Conservation (phyloP, 2,113 vertebrate genomes). For the Notarius lentiginosus region DNA sequence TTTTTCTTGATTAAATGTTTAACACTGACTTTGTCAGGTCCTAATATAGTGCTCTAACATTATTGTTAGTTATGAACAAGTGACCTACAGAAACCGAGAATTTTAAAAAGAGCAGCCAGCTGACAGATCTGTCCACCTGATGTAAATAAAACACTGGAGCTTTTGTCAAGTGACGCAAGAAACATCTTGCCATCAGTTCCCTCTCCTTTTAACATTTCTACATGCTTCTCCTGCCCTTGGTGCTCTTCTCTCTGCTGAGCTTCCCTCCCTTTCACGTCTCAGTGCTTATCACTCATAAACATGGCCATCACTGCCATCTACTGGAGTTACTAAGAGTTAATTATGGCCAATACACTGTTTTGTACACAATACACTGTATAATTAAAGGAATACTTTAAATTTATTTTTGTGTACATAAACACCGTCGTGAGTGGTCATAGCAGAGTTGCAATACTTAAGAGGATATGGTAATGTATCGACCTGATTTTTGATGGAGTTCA, state of each 20-base stretch:
- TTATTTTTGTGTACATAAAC: not conserved
- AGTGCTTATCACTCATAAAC: not conserved
- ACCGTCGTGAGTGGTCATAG: not conserved
- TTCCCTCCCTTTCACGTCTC: not conserved
- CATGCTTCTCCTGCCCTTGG: not conserved
- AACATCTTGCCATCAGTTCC: conserved; percentile 22
- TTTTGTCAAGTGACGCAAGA: conserved; percentile 34
- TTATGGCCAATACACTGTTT: not conserved
- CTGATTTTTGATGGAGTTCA: no score
- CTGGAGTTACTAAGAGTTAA: not conserved
- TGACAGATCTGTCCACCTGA: conserved; percentile 21
- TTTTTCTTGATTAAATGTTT: not conserved
- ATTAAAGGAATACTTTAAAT: not conserved
- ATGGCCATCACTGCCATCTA: conserved; percentile 32
- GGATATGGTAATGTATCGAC: no score
- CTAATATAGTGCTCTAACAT: not conserved
- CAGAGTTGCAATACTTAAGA: no score
- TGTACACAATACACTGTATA: no score
- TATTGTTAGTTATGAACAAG: conserved; percentile 2
- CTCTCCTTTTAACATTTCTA: not conserved
- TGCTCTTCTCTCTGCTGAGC: not conserved
- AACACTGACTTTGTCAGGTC: not conserved
- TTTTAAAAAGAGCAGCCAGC: conserved; percentile 12
- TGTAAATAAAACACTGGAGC: conserved; percentile 42
- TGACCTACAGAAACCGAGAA: conserved; percentile 6